Conservation (phyloP, 2,888 invertebrate species). For the Cataglyphis cursor region DNA sequence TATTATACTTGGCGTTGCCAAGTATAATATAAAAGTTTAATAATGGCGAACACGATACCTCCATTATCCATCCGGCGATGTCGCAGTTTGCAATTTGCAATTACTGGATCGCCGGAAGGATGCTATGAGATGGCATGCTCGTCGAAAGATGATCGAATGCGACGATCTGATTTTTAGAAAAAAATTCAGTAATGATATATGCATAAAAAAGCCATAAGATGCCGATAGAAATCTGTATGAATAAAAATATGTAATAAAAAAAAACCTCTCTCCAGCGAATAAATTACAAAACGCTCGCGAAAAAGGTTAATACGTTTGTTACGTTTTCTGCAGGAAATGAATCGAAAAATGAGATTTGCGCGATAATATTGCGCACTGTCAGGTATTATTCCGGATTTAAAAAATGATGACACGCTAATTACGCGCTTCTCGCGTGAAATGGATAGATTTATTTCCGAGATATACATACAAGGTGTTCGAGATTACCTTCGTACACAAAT, state of each 20-base stretch:
- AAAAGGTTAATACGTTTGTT: neutral
- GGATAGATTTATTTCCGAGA: slow-evolving; percentile 15
- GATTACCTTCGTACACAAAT: neutral
- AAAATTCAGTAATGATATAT: neutral
- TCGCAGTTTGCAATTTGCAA: slow-evolving; percentile 59
- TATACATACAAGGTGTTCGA: neutral
- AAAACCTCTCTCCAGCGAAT: neutral
- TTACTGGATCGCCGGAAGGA: slow-evolving; percentile 49
- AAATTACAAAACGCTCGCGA: neutral
- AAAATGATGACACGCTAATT: slow-evolving; percentile 7
- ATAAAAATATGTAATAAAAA: neutral
- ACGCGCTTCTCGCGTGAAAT: neutral
- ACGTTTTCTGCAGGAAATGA: neutral
- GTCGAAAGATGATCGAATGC: slow-evolving; percentile 21
- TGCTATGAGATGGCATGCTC: slow-evolving; percentile 15
- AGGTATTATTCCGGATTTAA: slow-evolving; percentile 17
- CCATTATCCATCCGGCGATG: slow-evolving; percentile 65
- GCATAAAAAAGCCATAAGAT: neutral
- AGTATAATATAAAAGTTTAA: no score
- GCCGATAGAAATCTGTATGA: neutral
- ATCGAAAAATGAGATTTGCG: neutral
- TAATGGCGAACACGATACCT: slow-evolving; percentile 72
- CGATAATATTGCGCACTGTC: neutral
- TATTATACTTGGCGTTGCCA: neutral
- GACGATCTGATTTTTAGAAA: neutral